phyloP scores from a whole-genome alignment of 2,797 vertebrate genomes.

The Cuculus canorus region DNA sequence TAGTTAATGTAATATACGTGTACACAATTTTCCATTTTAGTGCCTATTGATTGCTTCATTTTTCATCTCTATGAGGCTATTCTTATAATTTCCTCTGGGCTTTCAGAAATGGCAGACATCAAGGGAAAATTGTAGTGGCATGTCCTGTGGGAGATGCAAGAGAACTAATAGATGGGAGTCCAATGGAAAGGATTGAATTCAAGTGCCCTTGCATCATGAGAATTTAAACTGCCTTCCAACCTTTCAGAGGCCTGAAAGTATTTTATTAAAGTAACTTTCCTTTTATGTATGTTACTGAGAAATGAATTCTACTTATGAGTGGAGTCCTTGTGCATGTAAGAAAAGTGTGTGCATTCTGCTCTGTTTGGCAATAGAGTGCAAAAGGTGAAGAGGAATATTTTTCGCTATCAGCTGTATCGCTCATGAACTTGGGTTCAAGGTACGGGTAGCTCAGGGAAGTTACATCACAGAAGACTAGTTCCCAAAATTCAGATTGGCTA shows the following conservation, averaged over 20 bases:
- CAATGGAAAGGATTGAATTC: neutral
- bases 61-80: slow-evolving; percentile 57
- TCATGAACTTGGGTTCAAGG: neutral
- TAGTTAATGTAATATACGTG: slow-evolving; percentile 57
- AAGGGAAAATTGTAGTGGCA: slow-evolving; percentile 35
- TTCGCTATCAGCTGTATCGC: neutral
- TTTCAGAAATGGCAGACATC: slow-evolving; percentile 52
- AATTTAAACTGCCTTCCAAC: slow-evolving; percentile 41
- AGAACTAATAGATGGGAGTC: slow-evolving; percentile 9
- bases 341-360: neutral
- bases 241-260: slow-evolving; percentile 14
- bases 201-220: neutral
- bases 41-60: slow-evolving; percentile 65
- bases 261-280: slow-evolving; percentile 31
- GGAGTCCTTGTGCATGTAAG: neutral
- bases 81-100: slow-evolving; percentile 58
- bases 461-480: neutral
- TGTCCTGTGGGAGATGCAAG: slow-evolving; percentile 44
- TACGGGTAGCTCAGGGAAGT: neutral
- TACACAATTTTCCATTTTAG: slow-evolving; percentile 61
- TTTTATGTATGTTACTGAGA: slow-evolving; percentile 9
- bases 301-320: slow-evolving; percentile 12
- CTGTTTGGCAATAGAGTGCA: neutral
- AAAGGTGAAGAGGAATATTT: neutral
- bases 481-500: neutral